A percentile compares a stretch with the other conserved stretches of the same genome.
Evolutionary conservation across 2,888 invertebrate genomes (phyloP).

Genomic region (Drosophila borborema): DNA sequence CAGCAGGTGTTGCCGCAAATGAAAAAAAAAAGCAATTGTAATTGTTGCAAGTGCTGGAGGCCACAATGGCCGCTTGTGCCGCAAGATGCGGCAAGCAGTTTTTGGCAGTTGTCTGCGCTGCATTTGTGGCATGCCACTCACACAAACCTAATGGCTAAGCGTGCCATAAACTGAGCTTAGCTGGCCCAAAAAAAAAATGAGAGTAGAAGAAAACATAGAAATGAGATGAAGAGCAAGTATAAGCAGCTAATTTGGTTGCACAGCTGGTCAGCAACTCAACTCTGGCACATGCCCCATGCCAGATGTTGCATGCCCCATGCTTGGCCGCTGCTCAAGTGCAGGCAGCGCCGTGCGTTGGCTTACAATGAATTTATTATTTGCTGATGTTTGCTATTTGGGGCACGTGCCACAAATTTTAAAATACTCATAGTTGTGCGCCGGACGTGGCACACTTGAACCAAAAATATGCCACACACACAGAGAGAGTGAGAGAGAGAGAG

Average conservation of each 20-base stretch:
- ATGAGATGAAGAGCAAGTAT: slow-evolving; percentile 3
- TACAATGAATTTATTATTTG: slow-evolving; percentile 82
- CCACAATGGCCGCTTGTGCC: slow-evolving; percentile 11
- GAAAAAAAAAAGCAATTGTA: slow-evolving; percentile 16
- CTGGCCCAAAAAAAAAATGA: slow-evolving; percentile 9
- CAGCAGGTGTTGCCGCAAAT: slow-evolving; percentile 26
- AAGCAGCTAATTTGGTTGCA: slow-evolving; percentile 68
- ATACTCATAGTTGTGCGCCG: slow-evolving; percentile 62
- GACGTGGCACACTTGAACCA: slow-evolving; percentile 67
- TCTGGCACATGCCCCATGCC: slow-evolving; percentile 3
- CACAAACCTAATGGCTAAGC: slow-evolving; percentile 71
- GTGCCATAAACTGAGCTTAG: slow-evolving; percentile 55
- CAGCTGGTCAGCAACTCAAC: slow-evolving; percentile 14
- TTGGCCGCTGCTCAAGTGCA: slow-evolving; percentile 23
- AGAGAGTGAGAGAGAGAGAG: slow-evolving; percentile 17
- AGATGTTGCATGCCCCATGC: background rate
- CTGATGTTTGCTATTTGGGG: slow-evolving; percentile 82
- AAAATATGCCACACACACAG: slow-evolving; percentile 55
- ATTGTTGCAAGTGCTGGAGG: slow-evolving; percentile 20
- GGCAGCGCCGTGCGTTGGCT: slow-evolving; percentile 49
- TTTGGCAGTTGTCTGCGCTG: slow-evolving; percentile 18
- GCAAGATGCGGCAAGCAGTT: slow-evolving; percentile 23
- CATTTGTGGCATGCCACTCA: slow-evolving; percentile 69
- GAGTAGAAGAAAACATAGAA: too few relatives aligned
- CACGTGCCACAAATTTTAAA: slow-evolving; percentile 81